Evolutionary conservation across 2,888 invertebrate genomes (phyloP).

Genomic region (Thecophora atra): DNA sequence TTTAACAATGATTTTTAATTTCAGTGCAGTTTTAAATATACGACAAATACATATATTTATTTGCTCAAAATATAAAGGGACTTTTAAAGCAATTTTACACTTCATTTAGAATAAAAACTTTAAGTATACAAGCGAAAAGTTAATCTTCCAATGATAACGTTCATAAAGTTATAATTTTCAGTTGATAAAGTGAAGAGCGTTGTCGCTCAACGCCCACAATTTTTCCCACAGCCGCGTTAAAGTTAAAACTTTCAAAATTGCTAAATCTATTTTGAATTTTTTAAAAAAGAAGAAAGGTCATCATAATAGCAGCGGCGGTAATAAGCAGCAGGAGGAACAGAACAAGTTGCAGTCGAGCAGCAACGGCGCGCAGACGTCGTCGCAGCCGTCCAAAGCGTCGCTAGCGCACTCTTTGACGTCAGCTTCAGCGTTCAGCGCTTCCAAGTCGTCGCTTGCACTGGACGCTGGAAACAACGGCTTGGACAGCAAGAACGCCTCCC

Average conservation of each 20-base stretch:
- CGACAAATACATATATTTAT: slow-evolving; percentile 9
- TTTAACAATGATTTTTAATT: background rate
- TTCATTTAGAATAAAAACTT: slow-evolving; percentile 12
- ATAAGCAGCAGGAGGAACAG: slow-evolving; percentile 55
- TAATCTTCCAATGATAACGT: slow-evolving; percentile 20
- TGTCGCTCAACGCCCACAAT: slow-evolving; percentile 28
- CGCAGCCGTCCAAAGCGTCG: slow-evolving; percentile 45
- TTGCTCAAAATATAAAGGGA: background rate
- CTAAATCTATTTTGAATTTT: slow-evolving; percentile 65
- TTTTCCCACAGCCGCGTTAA: slow-evolving; percentile 47
- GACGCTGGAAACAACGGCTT: slow-evolving; percentile 37
- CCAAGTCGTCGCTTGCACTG: slow-evolving; percentile 41
- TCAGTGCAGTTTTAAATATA: slow-evolving; percentile 23
- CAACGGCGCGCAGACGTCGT: slow-evolving; percentile 49
- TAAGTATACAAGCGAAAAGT: slow-evolving; percentile 13
- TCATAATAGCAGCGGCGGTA: slow-evolving; percentile 55
- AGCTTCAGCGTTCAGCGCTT: slow-evolving; percentile 45
- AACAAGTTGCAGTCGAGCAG: slow-evolving; percentile 52
- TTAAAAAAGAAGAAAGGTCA: slow-evolving; percentile 64
- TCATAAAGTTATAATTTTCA: slow-evolving; percentile 18
- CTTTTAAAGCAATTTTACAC: too few relatives aligned
- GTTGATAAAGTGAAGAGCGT: slow-evolving; percentile 11
- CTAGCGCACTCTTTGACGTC: slow-evolving; percentile 40
- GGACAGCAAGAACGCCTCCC: slow-evolving; percentile 32
- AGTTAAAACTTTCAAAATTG: slow-evolving; percentile 63